phyloP scores from a whole-genome alignment of 2,113 vertebrate genomes.

The Neogale vison region DNA sequence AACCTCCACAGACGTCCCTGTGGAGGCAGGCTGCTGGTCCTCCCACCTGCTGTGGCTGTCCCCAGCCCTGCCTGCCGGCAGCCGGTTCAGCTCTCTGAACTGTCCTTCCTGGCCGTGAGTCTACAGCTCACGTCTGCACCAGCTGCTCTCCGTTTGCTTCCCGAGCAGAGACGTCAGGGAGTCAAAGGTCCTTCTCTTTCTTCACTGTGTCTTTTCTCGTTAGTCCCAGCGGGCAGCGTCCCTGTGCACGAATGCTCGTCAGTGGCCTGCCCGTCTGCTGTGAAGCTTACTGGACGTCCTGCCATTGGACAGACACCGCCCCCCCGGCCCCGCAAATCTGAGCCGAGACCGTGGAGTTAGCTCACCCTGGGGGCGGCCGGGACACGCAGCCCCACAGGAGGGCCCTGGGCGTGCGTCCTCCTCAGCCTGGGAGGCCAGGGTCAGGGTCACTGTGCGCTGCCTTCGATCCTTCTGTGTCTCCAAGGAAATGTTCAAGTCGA shows the following conservation, averaged over 20 bases:
- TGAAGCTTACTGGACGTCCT: background rate
- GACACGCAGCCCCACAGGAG: fast-evolving
- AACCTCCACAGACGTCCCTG: background rate
- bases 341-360: fast-evolving
- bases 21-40: background rate
- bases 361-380: fast-evolving
- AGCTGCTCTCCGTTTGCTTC: background rate
- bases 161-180: too few species aligned
- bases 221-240: background rate
- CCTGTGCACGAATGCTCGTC: background rate
- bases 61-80: fast-evolving
- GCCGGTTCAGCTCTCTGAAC: fast-evolving
- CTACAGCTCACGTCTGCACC: fast-evolving
- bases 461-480: too few species aligned
- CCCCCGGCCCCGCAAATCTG: fast-evolving
- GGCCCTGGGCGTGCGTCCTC: fast-evolving
- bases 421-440: fast-evolving
- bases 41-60: fast-evolving
- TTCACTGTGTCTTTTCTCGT: background rate
- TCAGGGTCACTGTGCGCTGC: fast-evolving
- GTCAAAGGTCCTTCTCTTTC: background rate
- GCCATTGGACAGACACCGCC: background rate
- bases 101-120: too few species aligned
- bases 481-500: background rate
- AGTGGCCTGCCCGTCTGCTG: background rate